Base-by-base conservation (phyloP, 2,113 vertebrate genomes). In the Heterotilapia buettikoferi region DNA sequence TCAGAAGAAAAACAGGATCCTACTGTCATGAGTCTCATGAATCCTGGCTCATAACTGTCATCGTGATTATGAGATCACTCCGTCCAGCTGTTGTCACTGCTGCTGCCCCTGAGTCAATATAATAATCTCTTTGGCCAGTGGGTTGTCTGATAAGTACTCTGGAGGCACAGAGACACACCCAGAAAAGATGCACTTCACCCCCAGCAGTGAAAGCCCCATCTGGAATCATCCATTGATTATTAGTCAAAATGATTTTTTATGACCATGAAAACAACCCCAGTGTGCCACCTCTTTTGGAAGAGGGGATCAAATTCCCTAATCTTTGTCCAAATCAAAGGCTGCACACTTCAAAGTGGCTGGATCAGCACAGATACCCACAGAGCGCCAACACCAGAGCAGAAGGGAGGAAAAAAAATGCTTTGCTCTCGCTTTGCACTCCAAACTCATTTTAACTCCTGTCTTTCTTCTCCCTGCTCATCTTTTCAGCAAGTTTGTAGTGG, bases 301-400 rank as follows among this genome's bases (percentile, higher is more conserved):
- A 29, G 16, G 73, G 61, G 84, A 88, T 92, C 86, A 90, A 90
- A 88, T 84, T 81, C 90, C 59, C 83, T 86, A 89, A 92, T 93
- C 86, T 93, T 88, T 66, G 89, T 90, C 84, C 85, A 92, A 92
- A 94, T 93, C 89, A 93, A 93, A 94, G 84, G 80, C 83, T 84
- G 86, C 36, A 45, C 78, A 61, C 90, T 92, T 93, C 89, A 93
- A 88, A 93, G 89, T 88, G 87, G 50, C 45, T 76, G 57, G 73
- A 88, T 89, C 87, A 90, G 91, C 83, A 84, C 84, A 86, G 59
- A 91, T 45, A 38, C 87, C 84, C 61, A 73, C 73, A 85, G 19
- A 78, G 50, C 4, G 21, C 29, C 73, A 63, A 87, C 33, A 0
- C 9, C 68, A 87, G 80, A 88, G 82, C 57, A 84, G 45, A 24